Evolutionary conservation across 1,140 invertebrate species (phyloP).

Genomic region (Trigoniulus corallinus): DNA sequence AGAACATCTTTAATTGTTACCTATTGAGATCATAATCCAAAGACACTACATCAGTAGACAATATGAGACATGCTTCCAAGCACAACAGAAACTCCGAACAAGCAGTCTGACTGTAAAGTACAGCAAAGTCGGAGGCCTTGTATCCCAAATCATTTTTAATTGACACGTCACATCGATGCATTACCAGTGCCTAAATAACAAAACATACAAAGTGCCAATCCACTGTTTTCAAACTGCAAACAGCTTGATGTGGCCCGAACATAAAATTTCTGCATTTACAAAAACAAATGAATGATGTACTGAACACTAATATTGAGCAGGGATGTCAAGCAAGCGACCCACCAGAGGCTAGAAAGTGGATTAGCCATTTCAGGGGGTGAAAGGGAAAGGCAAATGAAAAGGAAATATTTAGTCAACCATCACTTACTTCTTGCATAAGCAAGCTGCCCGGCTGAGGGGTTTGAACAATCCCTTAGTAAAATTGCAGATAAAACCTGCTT

Average conservation of each 20-base stretch:
- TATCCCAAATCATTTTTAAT: conserved; percentile 14
- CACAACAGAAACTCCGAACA: conserved; percentile 5
- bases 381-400: no score
- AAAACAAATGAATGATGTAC: no score
- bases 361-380: no score
- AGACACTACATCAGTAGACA: conserved; percentile 1
- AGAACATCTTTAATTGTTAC: background rate
- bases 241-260: conserved; percentile 18
- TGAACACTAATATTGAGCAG: no score
- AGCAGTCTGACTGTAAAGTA: conserved; percentile 10
- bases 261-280: no score
- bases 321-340: no score
- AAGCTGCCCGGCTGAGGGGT: no score
- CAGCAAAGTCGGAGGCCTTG: conserved; percentile 13
- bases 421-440: no score
- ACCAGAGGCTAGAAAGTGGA: no score
- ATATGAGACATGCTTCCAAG: conserved; percentile 1
- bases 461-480: no score
- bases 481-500: no score
- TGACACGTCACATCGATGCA: background rate
- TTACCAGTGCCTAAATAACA: conserved; percentile 4
- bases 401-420: no score
- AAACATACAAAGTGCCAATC: background rate
- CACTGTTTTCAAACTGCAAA: conserved; percentile 17
- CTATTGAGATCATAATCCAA: conserved; percentile 2